Evolutionary conservation across 1,140 invertebrate genomes (phyloP).

Genomic region (Homarus americanus): DNA sequence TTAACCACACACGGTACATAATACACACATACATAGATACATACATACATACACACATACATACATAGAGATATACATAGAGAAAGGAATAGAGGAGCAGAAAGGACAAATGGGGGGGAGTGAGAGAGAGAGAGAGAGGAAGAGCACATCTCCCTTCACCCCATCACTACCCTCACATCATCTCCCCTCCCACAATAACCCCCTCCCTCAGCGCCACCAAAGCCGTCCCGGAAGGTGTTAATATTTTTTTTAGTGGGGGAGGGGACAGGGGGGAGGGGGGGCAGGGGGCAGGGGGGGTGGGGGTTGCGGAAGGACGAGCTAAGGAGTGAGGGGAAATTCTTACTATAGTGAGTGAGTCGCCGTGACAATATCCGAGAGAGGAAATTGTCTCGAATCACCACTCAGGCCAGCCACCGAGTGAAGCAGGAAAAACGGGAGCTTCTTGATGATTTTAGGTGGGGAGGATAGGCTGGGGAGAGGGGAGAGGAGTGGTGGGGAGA

Average conservation of each 20-base stretch:
- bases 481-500: neutral
- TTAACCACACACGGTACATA: too few species aligned
- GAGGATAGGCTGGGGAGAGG: neutral
- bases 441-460: neutral
- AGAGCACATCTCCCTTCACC: neutral
- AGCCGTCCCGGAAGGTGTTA: slow-evolving; percentile 37
- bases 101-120: too few species aligned
- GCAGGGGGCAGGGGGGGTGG: too few species aligned
- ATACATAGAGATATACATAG: too few species aligned
- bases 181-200: neutral
- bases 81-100: too few species aligned
- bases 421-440: neutral
- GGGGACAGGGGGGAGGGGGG: too few species aligned
- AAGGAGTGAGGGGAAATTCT: slow-evolving; percentile 32
- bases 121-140: too few species aligned
- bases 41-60: too few species aligned
- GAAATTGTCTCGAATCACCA: slow-evolving; percentile 49
- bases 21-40: too few species aligned
- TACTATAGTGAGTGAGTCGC: slow-evolving; percentile 29
- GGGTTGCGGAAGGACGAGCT: neutral
- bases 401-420: slow-evolving; percentile 3
- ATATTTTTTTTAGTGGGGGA: slow-evolving; percentile 51
- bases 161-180: neutral
- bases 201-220: too few species aligned
- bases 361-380: slow-evolving; percentile 54